Evolutionary conservation across 1,140 invertebrate genomes (phyloP), one percentile per base, ranked within the genome.

Genomic region (Dendrolimus punctatus): DNA sequence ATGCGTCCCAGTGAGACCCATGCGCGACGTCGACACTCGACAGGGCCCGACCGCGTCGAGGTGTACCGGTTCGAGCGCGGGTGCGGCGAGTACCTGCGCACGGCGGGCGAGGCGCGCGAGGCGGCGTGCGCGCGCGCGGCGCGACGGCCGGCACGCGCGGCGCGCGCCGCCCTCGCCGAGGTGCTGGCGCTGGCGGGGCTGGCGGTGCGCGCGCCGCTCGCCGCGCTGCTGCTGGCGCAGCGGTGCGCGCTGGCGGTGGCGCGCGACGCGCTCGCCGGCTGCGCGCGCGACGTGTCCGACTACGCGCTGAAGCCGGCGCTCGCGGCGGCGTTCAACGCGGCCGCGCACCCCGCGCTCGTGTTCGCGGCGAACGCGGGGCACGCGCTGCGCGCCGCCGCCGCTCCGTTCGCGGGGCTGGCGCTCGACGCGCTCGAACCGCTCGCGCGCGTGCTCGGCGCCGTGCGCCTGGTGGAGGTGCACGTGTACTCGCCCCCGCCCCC

Each of bases 381-480:
- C 44, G 44, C 44, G 4, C 9, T 46, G 44, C 44, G 44, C 44
- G 44, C 9, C 9, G 6, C 44, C 4, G n/a, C 36, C 9, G 9
- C 9, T 4, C 44, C 44, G 1, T 6, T 46, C 4, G 7, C n/a
- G n/a, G 3, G 9, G 44, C 6, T 36, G n/a, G 44, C 64, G 49
- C 55, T 73, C 6, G 62, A 74, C 38, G 68, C 60, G 6, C 46
- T 62, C 36, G 71, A 68, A 52, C 68, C 72, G 40, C 40, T 54
- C 6, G 60, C 63, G 48, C 68, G 66, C 37, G 42, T 70, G 47
- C 56, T 76, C n/a, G 51, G 60, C 9, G 55, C 62, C 8, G 23
- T 66, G 49, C 68, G 67, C 47, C 64, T 79, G 6, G 68, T 79
- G 46, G 64, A 69, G 36, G 57, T 74, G n/a, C 58, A 60, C 53